phyloP scores from a whole-genome alignment of 1,140 invertebrate genomes.

The Streblospio benedicti region DNA sequence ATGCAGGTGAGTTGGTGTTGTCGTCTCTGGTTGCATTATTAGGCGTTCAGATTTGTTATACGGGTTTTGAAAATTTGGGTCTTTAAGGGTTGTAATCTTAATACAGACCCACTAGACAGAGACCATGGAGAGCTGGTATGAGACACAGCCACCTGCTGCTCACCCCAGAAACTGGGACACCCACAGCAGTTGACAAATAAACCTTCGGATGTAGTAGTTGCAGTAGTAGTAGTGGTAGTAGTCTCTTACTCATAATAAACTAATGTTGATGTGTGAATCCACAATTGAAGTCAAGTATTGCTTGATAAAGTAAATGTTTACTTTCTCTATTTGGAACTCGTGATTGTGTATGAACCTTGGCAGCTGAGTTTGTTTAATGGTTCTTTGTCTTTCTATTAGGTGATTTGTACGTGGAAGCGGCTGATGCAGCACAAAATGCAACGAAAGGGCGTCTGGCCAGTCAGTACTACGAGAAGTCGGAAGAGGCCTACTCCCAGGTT shows the following conservation, averaged over 20 bases:
- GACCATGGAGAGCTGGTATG: background rate
- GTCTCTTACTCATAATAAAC: background rate
- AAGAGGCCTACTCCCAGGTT: constrained; percentile 44
- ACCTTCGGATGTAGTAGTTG: background rate
- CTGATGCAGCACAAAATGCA: constrained; percentile 51
- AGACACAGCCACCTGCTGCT: background rate
- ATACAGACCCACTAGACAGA: background rate
- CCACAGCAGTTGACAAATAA: background rate
- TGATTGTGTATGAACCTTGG: background rate
- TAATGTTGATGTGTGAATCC: background rate
- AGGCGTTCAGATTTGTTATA: background rate
- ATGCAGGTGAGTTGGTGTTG: constrained; percentile 41
- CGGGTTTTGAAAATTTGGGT: background rate
- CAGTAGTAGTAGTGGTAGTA: background rate
- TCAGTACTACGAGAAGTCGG: constrained; percentile 53
- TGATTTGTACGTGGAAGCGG: constrained; percentile 52
- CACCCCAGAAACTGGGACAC: background rate
- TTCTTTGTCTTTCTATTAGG: constrained; percentile 31
- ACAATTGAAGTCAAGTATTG: background rate
- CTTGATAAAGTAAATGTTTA: background rate
- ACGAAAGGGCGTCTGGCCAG: constrained; percentile 55
- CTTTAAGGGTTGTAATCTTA: background rate
- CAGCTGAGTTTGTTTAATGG: background rate
- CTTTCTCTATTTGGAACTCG: background rate
- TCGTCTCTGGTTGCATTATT: background rate